Conservation (phyloP, 2,888 invertebrate genomes). For the Sinodicranocentrus sp. region DNA sequence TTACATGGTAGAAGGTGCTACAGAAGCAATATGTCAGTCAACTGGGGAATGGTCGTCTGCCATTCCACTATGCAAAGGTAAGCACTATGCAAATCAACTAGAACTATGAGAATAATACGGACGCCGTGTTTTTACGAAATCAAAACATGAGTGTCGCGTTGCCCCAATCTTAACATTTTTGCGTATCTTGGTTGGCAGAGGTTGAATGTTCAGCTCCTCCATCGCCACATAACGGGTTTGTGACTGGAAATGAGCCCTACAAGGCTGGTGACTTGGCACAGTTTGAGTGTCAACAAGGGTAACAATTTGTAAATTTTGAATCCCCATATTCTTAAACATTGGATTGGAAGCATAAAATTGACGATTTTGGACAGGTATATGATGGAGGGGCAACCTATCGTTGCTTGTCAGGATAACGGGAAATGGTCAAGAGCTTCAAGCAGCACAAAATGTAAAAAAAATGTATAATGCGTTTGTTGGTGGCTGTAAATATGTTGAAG, state of each 20-base stretch:
- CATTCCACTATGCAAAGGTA: conserved; percentile 87
- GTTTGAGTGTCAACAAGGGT: conserved; percentile 90
- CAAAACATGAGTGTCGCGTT: too few relatives aligned
- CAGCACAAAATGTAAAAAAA: conserved; percentile 50
- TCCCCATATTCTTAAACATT: too few relatives aligned
- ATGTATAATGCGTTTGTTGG: background rate
- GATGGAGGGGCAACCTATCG: conserved; percentile 92
- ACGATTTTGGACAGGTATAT: conserved; percentile 83
- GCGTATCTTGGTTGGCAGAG: conserved; percentile 80
- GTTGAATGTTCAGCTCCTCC: conserved; percentile 88
- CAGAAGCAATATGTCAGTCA: conserved; percentile 71
- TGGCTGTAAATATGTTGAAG: conserved; percentile 16
- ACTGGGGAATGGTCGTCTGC: conserved; percentile 88
- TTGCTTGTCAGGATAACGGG: conserved; percentile 92
- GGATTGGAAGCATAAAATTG: too few relatives aligned
- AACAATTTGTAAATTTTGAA: too few relatives aligned
- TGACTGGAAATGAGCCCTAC: conserved; percentile 88
- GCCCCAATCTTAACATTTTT: background rate
- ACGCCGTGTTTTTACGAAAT: too few relatives aligned
- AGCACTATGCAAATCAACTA: background rate
- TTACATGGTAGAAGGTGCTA: conserved; percentile 86
- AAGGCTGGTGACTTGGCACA: conserved; percentile 91
- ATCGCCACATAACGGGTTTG: conserved; percentile 87
- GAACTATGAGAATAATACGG: too few relatives aligned
- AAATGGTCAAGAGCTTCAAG: conserved; percentile 83